Evolutionary conservation across 2,888 invertebrate genomes (phyloP).

Genomic region (Oscheius sp.): DNA sequence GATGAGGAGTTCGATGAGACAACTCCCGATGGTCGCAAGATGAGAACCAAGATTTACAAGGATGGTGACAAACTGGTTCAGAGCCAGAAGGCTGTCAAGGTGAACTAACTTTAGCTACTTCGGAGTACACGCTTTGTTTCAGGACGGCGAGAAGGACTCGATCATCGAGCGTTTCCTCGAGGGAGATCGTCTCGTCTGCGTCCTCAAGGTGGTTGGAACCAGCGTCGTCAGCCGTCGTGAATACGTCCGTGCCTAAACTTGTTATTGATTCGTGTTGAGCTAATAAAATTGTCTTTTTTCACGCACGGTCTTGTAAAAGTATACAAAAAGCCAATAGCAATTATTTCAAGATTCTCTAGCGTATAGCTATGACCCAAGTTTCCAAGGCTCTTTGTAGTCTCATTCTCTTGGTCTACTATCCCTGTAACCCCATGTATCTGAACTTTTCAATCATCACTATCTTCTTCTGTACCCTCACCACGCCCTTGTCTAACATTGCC

Average conservation of each 20-base stretch:
- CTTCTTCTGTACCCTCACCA: no score
- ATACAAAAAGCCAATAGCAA: no score
- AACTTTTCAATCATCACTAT: no score
- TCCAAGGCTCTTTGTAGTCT: no score
- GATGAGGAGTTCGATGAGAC: conserved; percentile 62
- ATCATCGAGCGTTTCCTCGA: conserved; percentile 56
- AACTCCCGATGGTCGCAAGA: conserved; percentile 62
- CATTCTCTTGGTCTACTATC: no score
- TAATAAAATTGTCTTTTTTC: no score
- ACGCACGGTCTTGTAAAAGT: no score
- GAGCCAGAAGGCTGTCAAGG: conserved; percentile 55
- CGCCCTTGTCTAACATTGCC: no score
- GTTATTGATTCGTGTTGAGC: no score
- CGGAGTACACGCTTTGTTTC: background rate
- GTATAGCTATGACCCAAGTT: no score
- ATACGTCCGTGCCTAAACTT: conserved; percentile 49
- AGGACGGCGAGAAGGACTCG: conserved; percentile 53
- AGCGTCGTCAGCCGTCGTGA: conserved; percentile 49
- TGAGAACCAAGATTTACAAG: conserved; percentile 49
- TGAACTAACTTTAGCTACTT: background rate
- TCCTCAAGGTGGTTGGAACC: conserved; percentile 47
- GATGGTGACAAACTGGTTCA: conserved; percentile 60
- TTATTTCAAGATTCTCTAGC: no score
- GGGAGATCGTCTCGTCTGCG: conserved; percentile 51
- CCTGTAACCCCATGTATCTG: no score